Conservation (phyloP, 2,888 invertebrate genomes). For the Acronicta psi region DNA sequence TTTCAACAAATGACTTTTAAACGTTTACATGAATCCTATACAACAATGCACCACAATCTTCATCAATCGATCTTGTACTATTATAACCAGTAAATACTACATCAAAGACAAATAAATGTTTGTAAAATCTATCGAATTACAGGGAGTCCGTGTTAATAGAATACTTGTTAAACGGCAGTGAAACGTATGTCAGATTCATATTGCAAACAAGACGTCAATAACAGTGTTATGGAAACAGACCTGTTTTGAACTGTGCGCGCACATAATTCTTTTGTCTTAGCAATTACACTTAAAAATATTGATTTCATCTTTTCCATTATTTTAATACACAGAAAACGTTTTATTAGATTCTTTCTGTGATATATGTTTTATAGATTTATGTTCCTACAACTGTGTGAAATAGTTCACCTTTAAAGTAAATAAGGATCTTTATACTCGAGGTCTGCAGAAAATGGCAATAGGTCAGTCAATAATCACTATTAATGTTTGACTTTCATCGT, state of each 20-base stretch:
- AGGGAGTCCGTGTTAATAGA: no score
- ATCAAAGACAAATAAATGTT: no score
- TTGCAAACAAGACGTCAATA: slow-evolving; percentile 42
- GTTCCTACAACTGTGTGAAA: slow-evolving; percentile 51
- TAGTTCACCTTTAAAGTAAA: slow-evolving; percentile 33
- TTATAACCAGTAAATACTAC: no score
- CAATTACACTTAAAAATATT: slow-evolving; percentile 87
- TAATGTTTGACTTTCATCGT: slow-evolving; percentile 6
- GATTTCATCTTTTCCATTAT: slow-evolving; percentile 81
- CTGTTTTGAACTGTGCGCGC: slow-evolving; percentile 69
- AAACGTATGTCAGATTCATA: neutral
- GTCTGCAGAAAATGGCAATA: neutral
- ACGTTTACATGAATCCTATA: no score
- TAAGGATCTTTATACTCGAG: slow-evolving; percentile 2
- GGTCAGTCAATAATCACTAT: slow-evolving; percentile 1
- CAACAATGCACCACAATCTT: no score
- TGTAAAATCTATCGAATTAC: no score
- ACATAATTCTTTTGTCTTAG: slow-evolving; percentile 85
- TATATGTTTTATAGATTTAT: slow-evolving; percentile 50
- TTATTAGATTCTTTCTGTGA: slow-evolving; percentile 54
- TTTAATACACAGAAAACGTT: slow-evolving; percentile 63
- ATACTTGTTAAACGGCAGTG: no score
- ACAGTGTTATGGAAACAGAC: slow-evolving; percentile 70
- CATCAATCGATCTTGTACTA: no score
- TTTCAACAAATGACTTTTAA: no score